Evolutionary conservation across 1,140 invertebrate genomes (phyloP).

Genomic region (Homarus americanus): DNA sequence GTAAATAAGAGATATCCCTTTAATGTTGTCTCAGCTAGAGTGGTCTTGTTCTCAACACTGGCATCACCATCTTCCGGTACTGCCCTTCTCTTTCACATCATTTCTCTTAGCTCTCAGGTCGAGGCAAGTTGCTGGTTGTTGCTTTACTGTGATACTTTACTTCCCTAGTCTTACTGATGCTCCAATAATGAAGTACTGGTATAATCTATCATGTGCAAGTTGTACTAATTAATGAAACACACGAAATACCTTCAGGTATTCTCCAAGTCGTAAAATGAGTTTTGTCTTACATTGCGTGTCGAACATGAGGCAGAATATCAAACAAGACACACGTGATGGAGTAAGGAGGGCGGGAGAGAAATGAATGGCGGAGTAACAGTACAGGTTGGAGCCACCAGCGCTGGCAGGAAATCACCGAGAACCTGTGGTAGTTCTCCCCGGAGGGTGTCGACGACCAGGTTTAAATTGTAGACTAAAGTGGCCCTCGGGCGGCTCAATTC

Average conservation of each 20-base stretch:
- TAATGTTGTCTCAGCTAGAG: not conserved
- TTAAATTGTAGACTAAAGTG: constrained; percentile 8
- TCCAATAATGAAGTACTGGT: too few relatives aligned
- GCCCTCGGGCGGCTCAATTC: constrained; percentile 22
- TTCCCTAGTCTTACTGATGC: not conserved
- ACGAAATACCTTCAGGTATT: too few relatives aligned
- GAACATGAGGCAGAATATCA: not conserved
- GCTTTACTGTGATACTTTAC: not conserved
- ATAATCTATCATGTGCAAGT: too few relatives aligned
- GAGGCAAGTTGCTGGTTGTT: not conserved
- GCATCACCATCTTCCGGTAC: not conserved
- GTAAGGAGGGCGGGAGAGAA: not conserved
- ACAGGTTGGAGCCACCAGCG: not conserved
- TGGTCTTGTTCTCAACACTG: not conserved
- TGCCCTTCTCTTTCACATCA: not conserved
- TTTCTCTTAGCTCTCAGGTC: not conserved
- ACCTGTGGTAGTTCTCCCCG: constrained; percentile 19
- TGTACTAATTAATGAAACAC: too few relatives aligned
- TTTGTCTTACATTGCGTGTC: too few relatives aligned
- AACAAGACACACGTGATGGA: not conserved
- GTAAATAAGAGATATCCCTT: not conserved
- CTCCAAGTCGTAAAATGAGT: too few relatives aligned
- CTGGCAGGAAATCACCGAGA: constrained; percentile 25
- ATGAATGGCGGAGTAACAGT: not conserved
- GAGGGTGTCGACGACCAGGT: constrained; percentile 15